Base-by-base conservation (phyloP, 2,888 invertebrate species). In the Rotaria socialis region DNA sequence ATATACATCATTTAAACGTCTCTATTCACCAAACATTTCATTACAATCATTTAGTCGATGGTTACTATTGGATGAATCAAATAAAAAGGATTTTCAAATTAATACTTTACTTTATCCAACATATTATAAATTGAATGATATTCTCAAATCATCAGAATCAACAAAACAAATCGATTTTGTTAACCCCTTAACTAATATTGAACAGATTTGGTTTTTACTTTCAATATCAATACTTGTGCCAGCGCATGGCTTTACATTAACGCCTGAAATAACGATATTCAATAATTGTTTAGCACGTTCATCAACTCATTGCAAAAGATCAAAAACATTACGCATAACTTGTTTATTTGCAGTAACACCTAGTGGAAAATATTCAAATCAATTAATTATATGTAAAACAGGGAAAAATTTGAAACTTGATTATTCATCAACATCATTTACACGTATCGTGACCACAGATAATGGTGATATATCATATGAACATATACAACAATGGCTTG, bases 281-380 rank as follows among this genome's bases (percentile, higher is more conserved):
- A 24, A 67, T 35, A 35, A 35, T 8, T 5, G 35, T 67, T 35
- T 4, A 16, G 5, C 35, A 67, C 35, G 35, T 67, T n/a, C 7
- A 35, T 19, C 43, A 47, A 2, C 11, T 3, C 24, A 1, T 0
- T 2, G 3, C 11, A 80, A 43, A 35, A 80, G 1, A 47, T 47
- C 43, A n/a, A n/a, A 24, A 11, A 2, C 47, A 43, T 24, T 14
- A n/a, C 80, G 80, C 24, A 2, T 80, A 47, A n/a, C 7, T n/a
- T 47, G 24, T n/a, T 19, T 80, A 24, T 43, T 80, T n/a, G 80
- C 80, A 24, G 2, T 80, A 16, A 80, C 80, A 80, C 80, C 80
- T 10, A 80, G 80, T 80, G 80, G 80, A 47, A 80, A 80, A 47
- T 80, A 80, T 47, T 80, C 80, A 5, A 80, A 80, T 80, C 80